Conservation (phyloP, 2,113 vertebrate genomes). For the Tachysurus fulvidraco region DNA sequence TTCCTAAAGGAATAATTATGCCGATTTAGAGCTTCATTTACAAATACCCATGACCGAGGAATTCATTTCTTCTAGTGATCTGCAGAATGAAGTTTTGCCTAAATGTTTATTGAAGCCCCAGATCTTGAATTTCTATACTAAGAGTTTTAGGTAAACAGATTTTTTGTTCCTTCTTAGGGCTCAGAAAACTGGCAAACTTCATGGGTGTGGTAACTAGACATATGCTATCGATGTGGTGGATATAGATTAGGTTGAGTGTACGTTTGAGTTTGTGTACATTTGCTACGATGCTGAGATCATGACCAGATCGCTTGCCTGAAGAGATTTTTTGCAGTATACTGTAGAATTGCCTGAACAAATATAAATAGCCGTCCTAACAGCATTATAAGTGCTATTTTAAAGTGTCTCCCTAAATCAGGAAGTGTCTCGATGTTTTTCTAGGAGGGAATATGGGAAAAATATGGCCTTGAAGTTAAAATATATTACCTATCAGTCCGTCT, state of each 20-base stretch:
- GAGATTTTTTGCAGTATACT: background rate
- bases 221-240: background rate
- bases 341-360: background rate
- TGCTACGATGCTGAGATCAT: background rate
- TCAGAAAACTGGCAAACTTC: background rate
- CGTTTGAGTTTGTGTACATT: background rate
- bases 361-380: background rate
- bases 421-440: background rate
- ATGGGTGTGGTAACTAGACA: background rate
- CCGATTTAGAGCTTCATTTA: background rate
- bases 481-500: background rate
- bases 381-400: background rate
- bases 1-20: background rate
- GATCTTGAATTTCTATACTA: background rate
- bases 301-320: background rate
- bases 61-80: background rate
- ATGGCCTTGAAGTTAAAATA: background rate
- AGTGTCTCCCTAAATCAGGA: background rate
- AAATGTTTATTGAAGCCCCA: constrained; percentile 4
- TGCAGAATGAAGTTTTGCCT: background rate
- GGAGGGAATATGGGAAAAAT: background rate
- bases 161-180: background rate
- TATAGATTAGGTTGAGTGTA: background rate
- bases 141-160: background rate
- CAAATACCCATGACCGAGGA: background rate